Base-by-base conservation (phyloP, 1,140 invertebrate species). In the Neodiprion pinetum region DNA sequence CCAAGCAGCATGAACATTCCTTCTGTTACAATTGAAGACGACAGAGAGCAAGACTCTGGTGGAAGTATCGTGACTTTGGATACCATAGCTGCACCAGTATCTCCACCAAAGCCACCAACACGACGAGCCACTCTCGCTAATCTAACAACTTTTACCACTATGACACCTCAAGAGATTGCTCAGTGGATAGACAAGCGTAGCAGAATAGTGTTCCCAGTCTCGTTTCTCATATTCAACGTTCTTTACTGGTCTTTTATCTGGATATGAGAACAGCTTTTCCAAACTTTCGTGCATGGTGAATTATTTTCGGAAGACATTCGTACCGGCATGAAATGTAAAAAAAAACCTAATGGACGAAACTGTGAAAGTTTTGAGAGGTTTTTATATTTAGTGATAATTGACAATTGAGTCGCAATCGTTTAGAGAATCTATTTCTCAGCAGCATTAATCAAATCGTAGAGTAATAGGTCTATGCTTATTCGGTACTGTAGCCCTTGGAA, bases 191-290 rank as follows among this genome's bases (percentile, higher is more conserved):
- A 96, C 86, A 93, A 90, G 79, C 90, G 94, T 10, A 95, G 95
- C 40, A 90, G 95, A 48, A 88, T 95, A 17, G 85, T 95, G 3
- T 97, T 96, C 83, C 96, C 96, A 0, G 80, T 93, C 1, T 86
- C 93, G 1, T 97, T 96, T 83, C 79, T 96, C 1, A 89, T 95
- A 67, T 96, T 96, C 81, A 97, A 97, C 81, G 88, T 94, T 68
- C 89, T 96, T 67, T 97, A 96, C 80, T 97, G 95, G 95, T 92
- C 93, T 47, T 95, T 95, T 81, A 94, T 95, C 69, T 93, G 86
- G 85, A 86, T 90, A 72, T 90, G 78, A 87, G 75, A 61, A 9
- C 9, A 21, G 4, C 65, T 14, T 14, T 1, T 61, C 3, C n/a
- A 40, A 40, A 40, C 5, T 40, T 40, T 40, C 28, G 28, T 40